These are phyloP conservation scores for Indicator maculatus DNA, from an alignment of 2,113 vertebrate genomes.

Conservation along the genomic window DNA sequence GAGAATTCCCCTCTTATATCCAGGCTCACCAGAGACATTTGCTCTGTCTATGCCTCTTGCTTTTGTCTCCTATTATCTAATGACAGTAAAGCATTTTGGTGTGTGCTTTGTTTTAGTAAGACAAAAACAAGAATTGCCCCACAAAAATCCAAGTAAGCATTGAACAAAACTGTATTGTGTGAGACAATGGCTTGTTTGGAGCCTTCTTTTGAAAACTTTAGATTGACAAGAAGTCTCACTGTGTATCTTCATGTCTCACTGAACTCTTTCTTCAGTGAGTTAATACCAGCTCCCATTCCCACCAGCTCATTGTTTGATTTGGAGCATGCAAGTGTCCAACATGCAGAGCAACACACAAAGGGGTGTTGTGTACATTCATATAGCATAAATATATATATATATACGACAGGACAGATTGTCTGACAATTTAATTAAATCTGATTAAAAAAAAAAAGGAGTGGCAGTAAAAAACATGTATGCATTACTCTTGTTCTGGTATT, in stretches of 20 bases:
- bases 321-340: not conserved
- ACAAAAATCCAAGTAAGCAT: not conserved
- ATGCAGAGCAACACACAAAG: conserved; percentile 45
- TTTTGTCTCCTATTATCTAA: not conserved
- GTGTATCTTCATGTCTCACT: conserved; percentile 44
- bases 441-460: not conserved
- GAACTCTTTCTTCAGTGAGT: conserved; percentile 33
- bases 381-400: not conserved
- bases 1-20: not conserved
- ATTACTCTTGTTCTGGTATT: not conserved
- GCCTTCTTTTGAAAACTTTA: conserved; percentile 17
- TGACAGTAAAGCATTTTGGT: not conserved
- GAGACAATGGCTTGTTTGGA: conserved; percentile 17
- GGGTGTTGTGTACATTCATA: conserved; percentile 47
- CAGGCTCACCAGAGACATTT: not conserved
- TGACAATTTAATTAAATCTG: conserved; percentile 30
- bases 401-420: not conserved
- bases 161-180: not conserved
- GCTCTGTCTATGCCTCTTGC: not conserved
- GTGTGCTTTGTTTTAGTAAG: not conserved
- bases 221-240: not conserved
- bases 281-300: conserved; percentile 17
- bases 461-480: not conserved
- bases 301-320: not conserved
- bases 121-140: not conserved